These are phyloP conservation scores for Agrochola litura DNA, from an alignment of 2,888 invertebrate species.

Conservation along the genomic window DNA sequence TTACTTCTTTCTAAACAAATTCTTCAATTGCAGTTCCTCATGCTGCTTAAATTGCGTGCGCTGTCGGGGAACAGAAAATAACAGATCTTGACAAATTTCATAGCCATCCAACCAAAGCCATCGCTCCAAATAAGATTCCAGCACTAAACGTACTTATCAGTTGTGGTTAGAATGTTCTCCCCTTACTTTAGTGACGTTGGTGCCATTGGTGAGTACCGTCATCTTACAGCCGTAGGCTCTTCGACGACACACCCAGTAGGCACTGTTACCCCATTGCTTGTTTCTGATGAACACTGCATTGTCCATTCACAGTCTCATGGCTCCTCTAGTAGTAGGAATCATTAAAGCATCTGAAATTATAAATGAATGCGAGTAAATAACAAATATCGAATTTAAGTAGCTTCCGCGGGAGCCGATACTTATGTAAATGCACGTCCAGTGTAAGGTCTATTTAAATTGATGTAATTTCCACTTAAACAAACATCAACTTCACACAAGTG, in stretches of 20 bases:
- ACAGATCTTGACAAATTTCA: not conserved
- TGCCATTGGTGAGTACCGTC: slow-evolving; percentile 65
- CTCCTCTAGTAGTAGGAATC: slow-evolving; percentile 63
- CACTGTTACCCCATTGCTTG: slow-evolving; percentile 54
- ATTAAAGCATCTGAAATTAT: slow-evolving; percentile 65
- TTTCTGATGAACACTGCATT: slow-evolving; percentile 60
- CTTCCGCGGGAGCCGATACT: not conserved
- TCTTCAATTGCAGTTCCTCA: not conserved
- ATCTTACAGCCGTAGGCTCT: slow-evolving; percentile 63
- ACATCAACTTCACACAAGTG: no score
- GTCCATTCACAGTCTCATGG: slow-evolving; percentile 58
- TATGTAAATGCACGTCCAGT: not conserved
- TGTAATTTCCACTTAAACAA: no score
- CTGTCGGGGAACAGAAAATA: not conserved
- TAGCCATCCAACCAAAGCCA: no score
- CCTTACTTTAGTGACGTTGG: slow-evolving; percentile 59
- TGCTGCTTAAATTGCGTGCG: not conserved
- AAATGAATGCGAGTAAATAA: not conserved
- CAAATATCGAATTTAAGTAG: not conserved
- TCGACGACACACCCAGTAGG: slow-evolving; percentile 67
- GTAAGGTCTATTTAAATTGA: no score
- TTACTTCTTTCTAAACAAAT: not conserved
- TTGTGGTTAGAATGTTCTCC: slow-evolving; percentile 47
- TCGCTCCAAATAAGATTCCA: not conserved
- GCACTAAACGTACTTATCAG: not conserved